Evolutionary conservation across 1,140 invertebrate genomes (phyloP).

Genomic region (Zaprionus kolodkinae): DNA sequence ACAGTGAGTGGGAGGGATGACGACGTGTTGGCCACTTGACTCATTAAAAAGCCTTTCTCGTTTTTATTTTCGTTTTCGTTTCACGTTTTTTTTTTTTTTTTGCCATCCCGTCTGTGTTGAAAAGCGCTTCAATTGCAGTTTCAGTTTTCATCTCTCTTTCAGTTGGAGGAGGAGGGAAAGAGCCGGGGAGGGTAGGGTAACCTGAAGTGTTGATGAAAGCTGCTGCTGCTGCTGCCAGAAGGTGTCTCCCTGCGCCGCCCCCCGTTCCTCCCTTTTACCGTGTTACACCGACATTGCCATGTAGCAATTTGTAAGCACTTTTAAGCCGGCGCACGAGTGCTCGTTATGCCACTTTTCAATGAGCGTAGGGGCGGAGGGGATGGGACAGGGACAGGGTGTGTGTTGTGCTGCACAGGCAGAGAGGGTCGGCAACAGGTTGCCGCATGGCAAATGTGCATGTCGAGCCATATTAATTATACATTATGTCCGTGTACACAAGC

Average conservation of each 20-base stretch:
- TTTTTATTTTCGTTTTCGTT: constrained; percentile 26
- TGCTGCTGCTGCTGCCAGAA: neutral
- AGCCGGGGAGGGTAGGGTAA: neutral
- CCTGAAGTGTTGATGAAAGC: constrained; percentile 72
- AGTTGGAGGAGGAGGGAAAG: neutral
- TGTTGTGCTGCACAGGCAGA: neutral
- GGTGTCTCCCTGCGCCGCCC: neutral
- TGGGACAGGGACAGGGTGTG: constrained; percentile 5
- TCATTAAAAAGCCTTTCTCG: constrained; percentile 67
- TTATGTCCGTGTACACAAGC: constrained; percentile 69
- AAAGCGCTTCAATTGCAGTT: constrained; percentile 79
- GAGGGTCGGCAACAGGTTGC: constrained; percentile 58
- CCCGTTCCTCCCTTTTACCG: constrained; percentile 4
- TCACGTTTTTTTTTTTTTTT: constrained; percentile 18
- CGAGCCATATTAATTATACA: constrained; percentile 78
- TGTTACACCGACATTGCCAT: constrained; percentile 58
- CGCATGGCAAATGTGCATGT: constrained; percentile 64
- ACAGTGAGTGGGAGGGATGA: constrained; percentile 4
- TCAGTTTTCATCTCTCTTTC: constrained; percentile 74
- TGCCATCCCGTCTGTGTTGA: constrained; percentile 41
- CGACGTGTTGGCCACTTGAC: constrained; percentile 79
- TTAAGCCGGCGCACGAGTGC: constrained; percentile 75
- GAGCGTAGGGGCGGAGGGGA: constrained; percentile 16
- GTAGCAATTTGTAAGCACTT: constrained; percentile 81
- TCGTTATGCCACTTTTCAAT: constrained; percentile 81